Evolutionary conservation across 2,888 invertebrate genomes (phyloP).

Genomic region (Meandrusa payeni): DNA sequence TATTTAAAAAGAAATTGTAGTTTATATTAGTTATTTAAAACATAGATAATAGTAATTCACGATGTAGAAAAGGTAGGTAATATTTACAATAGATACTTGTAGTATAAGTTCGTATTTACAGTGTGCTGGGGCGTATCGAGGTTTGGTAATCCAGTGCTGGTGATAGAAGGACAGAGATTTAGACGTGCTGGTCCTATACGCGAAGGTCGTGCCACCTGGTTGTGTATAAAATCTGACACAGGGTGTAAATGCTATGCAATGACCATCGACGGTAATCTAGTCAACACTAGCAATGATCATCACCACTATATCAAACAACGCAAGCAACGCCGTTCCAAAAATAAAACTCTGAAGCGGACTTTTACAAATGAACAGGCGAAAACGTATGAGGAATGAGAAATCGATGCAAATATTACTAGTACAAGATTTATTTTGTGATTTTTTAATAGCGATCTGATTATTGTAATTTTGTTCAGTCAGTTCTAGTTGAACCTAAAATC

Average conservation of each 20-base stretch:
- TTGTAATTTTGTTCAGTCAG: too few species aligned
- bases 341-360: too few species aligned
- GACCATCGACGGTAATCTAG: slow-evolving; percentile 42
- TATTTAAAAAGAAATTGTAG: too few species aligned
- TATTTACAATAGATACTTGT: slow-evolving; percentile 25
- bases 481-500: too few species aligned
- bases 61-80: background rate
- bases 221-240: slow-evolving; percentile 65
- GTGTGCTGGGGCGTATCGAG: slow-evolving; percentile 59
- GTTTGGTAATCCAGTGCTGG: slow-evolving; percentile 61
- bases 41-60: background rate
- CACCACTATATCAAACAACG: slow-evolving; percentile 39
- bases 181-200: slow-evolving; percentile 40
- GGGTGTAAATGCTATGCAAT: slow-evolving; percentile 58
- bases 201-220: slow-evolving; percentile 44
- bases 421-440: too few species aligned
- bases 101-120: slow-evolving; percentile 46
- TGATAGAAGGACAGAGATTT: slow-evolving; percentile 55
- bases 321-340: slow-evolving; percentile 1
- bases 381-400: background rate
- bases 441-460: too few species aligned
- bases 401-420: too few species aligned
- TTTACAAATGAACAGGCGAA: background rate
- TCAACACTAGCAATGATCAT: slow-evolving; percentile 47
- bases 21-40: background rate